Percentiles rank a stretch among this genome's conserved stretches.
These are phyloP conservation scores for Ornithoptera alexandrae DNA, from an alignment of 2,888 invertebrate genomes.

Conservation along the genomic window DNA sequence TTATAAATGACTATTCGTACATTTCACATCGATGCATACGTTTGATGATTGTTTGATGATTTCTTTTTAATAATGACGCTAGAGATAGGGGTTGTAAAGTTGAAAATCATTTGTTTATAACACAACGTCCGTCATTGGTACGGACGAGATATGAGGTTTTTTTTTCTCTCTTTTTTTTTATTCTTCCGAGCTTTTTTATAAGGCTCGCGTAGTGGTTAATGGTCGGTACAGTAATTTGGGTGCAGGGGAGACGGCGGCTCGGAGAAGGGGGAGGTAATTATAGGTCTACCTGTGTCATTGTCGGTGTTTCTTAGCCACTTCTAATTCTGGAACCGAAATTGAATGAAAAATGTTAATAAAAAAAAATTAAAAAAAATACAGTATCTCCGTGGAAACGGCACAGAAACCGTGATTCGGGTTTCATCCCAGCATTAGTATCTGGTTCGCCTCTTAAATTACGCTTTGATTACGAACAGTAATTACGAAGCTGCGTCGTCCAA, in stretches of 20 bases:
- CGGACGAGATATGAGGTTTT: slow-evolving; percentile 46
- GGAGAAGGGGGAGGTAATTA: slow-evolving; percentile 65
- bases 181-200: slow-evolving; percentile 62
- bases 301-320: slow-evolving; percentile 58
- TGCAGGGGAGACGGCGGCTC: slow-evolving; percentile 38
- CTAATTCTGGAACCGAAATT: slow-evolving; percentile 59
- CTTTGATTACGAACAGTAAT: slow-evolving; percentile 14
- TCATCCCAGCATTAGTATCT: slow-evolving; percentile 28
- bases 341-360: slow-evolving; percentile 38
- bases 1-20: no score
- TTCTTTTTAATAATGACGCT: slow-evolving; percentile 9
- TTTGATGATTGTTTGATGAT: background rate
- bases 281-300: slow-evolving; percentile 75
- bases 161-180: slow-evolving; percentile 45
- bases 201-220: slow-evolving; percentile 70
- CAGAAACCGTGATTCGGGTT: slow-evolving; percentile 32
- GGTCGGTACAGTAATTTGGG: slow-evolving; percentile 70
- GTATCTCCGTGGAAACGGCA: slow-evolving; percentile 35
- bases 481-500: background rate
- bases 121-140: slow-evolving; percentile 53
- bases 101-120: slow-evolving; percentile 39
- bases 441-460: slow-evolving; percentile 20
- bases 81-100: slow-evolving; percentile 34
- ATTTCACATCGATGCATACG: slow-evolving; percentile 19
- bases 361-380: slow-evolving; percentile 28